Evolutionary conservation across 2,888 invertebrate species (phyloP).

Genomic region (Ephialtes manifestator): DNA sequence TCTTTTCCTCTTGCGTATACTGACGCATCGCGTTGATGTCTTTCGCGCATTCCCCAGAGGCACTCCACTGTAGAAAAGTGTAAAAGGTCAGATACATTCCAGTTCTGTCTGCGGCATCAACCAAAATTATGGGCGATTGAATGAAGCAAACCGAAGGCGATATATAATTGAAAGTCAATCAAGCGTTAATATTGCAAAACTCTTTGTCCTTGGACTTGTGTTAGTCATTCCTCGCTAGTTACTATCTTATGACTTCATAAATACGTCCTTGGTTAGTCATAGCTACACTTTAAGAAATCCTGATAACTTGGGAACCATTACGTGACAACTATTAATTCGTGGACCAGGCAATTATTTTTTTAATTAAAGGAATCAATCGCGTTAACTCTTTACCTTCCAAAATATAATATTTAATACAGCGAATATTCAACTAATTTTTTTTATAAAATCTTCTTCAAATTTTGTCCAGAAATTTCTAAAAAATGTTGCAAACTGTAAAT

Average conservation of each 20-base stretch:
- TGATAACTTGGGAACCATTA: too few relatives aligned
- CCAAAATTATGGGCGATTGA: conserved; percentile 6
- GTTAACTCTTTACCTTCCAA: too few relatives aligned
- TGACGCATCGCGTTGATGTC: conserved; percentile 10
- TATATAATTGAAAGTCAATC: conserved; percentile 37
- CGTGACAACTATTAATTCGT: too few relatives aligned
- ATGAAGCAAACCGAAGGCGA: background rate
- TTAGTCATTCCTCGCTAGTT: conserved; percentile 7
- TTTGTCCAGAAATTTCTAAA: too few relatives aligned
- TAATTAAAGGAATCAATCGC: too few relatives aligned
- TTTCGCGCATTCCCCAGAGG: conserved; percentile 45
- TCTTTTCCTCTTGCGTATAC: background rate
- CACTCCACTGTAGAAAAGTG: conserved; percentile 41
- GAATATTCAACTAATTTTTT: too few relatives aligned
- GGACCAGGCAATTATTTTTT: too few relatives aligned
- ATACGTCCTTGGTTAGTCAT: conserved; percentile 32
- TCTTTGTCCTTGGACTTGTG: background rate
- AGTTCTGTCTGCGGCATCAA: background rate
- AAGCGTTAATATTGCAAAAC: conserved; percentile 1
- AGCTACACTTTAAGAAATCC: background rate
- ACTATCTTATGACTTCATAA: background rate
- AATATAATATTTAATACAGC: too few relatives aligned
- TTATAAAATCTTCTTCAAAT: too few relatives aligned
- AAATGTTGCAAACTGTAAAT: too few relatives aligned
- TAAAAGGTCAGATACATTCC: conserved; percentile 47